A percentile compares a stretch with the other conserved stretches of the same genome.
phyloP scores from a whole-genome alignment of 2,888 invertebrate genomes.

The Dendrolimus houi region DNA sequence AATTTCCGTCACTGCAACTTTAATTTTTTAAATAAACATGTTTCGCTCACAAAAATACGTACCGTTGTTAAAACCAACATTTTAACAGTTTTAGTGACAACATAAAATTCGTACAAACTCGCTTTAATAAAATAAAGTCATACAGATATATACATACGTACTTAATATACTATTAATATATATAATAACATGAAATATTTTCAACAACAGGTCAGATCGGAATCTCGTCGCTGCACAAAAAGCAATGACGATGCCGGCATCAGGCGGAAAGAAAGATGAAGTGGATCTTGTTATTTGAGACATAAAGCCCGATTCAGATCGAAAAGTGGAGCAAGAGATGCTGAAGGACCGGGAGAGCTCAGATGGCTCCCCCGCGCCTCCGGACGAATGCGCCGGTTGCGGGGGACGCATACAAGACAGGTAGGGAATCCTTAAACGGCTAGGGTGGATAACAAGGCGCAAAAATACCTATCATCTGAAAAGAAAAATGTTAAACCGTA shows the following conservation, averaged over 20 bases:
- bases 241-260: constrained; percentile 28
- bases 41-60: too few species aligned
- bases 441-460: background rate
- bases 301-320: constrained; percentile 36
- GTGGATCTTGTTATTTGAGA: constrained; percentile 57
- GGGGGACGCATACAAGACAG: constrained; percentile 78
- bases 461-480: background rate
- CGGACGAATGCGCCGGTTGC: constrained; percentile 78
- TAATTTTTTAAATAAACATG: too few species aligned
- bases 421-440: constrained; percentile 28
- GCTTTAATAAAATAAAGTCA: too few species aligned
- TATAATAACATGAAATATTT: background rate
- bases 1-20: too few species aligned
- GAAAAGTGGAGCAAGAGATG: constrained; percentile 64
- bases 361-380: constrained; percentile 56
- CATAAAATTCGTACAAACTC: too few species aligned
- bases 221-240: constrained; percentile 5
- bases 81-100: too few species aligned
- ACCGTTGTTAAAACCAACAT: too few species aligned
- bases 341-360: constrained; percentile 81
- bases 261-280: constrained; percentile 29
- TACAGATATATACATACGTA: too few species aligned
- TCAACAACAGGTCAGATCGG: background rate
- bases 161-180: background rate
- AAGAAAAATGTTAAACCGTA: too few species aligned